Evolutionary conservation across 2,113 vertebrate species (phyloP), one percentile per base, ranked within the genome.

Genomic region (Neogale vison): DNA sequence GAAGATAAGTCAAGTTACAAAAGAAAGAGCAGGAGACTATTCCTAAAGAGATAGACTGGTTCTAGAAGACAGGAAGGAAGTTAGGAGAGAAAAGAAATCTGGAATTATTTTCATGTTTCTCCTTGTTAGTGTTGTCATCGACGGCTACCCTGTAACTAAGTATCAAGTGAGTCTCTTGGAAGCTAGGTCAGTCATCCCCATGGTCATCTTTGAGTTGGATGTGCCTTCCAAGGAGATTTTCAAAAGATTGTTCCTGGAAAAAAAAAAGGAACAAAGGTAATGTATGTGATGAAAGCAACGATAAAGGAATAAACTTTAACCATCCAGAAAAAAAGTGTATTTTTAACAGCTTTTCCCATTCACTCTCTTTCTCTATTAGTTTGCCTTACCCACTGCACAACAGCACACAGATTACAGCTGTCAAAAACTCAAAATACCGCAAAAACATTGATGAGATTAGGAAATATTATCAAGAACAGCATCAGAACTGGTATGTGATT

Each of bases 121-220:
- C 81, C 76, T 61, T 85, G 42, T 26, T 97, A 99, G 99, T 95
- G 99, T 99, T 94, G 99, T 99, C 96, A 98, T 99, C 83, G 99
- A 99, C 97, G 99, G 99, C 47, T 99, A 99, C 97, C 99, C 99
- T 47, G 95, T 99, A 97, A 99, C 99, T 77, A 98, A 98, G 85
- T 97, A 98, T 90, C 99, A 99, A 85, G 98, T 99, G 61, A 98
- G 98, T 61, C 97, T 99, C 88, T 98, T 99, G 98, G 98, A 98
- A 96, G 98, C 98, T 55, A 98, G 97, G 42, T 99, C 98, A 94
- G 99, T 99, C 96, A 99, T 99, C 96, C 99, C 99, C 79, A 98
- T 99, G 98, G 96, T 99, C 96, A 98, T 99, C 79, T 98, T 99
- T 95, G 99, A 99, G 98, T 97, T 99, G 89, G 96, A 99, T 67